These are phyloP conservation scores for Hylaeus anthracinus DNA, from an alignment of 1,140 invertebrate species.

Conservation along the genomic window DNA sequence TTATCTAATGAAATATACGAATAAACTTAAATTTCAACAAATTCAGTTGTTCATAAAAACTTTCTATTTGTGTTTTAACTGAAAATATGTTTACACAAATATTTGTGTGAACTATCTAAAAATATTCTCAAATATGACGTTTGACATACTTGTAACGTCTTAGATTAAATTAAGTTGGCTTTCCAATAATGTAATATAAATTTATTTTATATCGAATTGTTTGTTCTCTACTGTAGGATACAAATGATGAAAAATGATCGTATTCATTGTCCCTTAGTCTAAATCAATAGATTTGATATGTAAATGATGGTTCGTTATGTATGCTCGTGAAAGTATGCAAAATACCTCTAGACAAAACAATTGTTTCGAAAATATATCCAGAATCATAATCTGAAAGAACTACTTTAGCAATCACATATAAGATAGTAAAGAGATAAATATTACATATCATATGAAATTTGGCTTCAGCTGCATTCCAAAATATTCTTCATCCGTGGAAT, in stretches of 20 bases:
- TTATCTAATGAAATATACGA: slow-evolving; percentile 13
- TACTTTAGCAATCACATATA: slow-evolving; percentile 46
- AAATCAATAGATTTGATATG: slow-evolving; percentile 66
- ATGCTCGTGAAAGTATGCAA: slow-evolving; percentile 36
- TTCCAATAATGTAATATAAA: slow-evolving; percentile 34
- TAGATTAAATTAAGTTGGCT: not conserved
- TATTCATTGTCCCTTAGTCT: slow-evolving; percentile 32
- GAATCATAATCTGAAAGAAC: slow-evolving; percentile 52
- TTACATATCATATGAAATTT: slow-evolving; percentile 22
- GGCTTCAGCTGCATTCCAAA: slow-evolving; percentile 34
- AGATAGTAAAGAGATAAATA: slow-evolving; percentile 22
- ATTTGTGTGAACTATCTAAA: slow-evolving; percentile 15
- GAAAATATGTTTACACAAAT: slow-evolving; percentile 18
- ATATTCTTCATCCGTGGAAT: slow-evolving; percentile 21
- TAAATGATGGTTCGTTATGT: slow-evolving; percentile 48
- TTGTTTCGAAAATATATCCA: slow-evolving; percentile 58
- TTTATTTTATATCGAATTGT: slow-evolving; percentile 37
- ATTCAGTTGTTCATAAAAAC: slow-evolving; percentile 1
- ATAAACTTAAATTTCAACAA: slow-evolving; percentile 7
- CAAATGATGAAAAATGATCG: slow-evolving; percentile 47
- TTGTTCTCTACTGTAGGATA: slow-evolving; percentile 31
- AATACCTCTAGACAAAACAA: slow-evolving; percentile 47
- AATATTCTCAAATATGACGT: slow-evolving; percentile 16
- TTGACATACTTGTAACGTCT: slow-evolving; percentile 9
- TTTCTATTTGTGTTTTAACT: not conserved